These are phyloP conservation scores for Neosilurus hyrtlii DNA, from an alignment of 2,797 vertebrate genomes.

Conservation along the genomic window DNA sequence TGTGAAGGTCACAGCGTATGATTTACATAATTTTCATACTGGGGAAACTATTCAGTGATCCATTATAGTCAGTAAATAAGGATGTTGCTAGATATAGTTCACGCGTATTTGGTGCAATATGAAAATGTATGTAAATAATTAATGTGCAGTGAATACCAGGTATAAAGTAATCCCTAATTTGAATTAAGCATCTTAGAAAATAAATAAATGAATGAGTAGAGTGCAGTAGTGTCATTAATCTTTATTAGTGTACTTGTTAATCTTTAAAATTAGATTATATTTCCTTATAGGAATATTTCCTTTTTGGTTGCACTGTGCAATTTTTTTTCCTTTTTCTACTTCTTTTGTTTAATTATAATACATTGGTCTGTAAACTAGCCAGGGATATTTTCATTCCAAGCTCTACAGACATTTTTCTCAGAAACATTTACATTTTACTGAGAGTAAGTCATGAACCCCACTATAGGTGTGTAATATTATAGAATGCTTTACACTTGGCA, in stretches of 20 bases:
- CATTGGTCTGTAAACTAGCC: background rate
- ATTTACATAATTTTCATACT: background rate
- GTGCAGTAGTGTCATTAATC: too few species aligned
- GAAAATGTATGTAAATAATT: background rate
- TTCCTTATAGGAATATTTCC: background rate
- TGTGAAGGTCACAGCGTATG: background rate
- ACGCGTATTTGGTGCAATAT: background rate
- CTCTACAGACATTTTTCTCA: conserved; percentile 2
- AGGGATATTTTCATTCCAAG: background rate
- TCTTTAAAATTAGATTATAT: background rate
- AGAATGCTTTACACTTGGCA: background rate
- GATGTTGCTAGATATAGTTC: background rate
- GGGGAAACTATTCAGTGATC: background rate
- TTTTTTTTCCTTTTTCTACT: background rate
- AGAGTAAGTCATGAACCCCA: background rate
- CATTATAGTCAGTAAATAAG: background rate
- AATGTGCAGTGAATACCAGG: background rate
- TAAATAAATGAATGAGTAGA: too few species aligned
- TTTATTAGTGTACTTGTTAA: too few species aligned
- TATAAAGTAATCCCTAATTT: background rate
- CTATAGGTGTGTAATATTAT: background rate
- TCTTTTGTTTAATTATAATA: conserved; percentile 12
- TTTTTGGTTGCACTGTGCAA: background rate
- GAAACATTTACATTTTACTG: background rate
- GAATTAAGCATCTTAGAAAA: too few species aligned